phyloP scores from a whole-genome alignment of 2,797 vertebrate species.

The Anguilla pacifica region DNA sequence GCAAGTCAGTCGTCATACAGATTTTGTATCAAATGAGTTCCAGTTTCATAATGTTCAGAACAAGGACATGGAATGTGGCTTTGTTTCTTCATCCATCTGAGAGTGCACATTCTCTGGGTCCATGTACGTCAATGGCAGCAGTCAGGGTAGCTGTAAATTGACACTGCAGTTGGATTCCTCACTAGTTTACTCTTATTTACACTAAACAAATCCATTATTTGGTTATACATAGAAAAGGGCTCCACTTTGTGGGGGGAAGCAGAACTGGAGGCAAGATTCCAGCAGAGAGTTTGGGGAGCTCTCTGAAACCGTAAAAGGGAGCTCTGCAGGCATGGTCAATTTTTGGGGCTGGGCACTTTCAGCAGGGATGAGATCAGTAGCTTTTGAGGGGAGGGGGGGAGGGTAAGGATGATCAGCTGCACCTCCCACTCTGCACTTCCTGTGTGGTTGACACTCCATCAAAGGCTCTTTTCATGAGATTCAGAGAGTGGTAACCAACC shows the following conservation, averaged over 20 bases:
- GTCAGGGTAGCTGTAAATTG: background rate
- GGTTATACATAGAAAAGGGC: background rate
- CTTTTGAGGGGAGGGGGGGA: background rate
- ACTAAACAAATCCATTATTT: background rate
- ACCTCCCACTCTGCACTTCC: conserved; percentile 59
- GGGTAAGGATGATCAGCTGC: conserved; percentile 36
- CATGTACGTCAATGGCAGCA: background rate
- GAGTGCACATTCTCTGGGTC: background rate
- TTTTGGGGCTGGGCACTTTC: background rate
- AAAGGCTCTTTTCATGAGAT: conserved; percentile 61
- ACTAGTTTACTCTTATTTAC: background rate
- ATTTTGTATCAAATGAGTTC: background rate
- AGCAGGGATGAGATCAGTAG: background rate
- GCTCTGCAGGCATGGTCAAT: background rate
- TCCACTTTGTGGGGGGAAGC: background rate
- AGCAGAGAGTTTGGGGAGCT: background rate
- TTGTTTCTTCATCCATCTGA: background rate
- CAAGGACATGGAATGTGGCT: background rate
- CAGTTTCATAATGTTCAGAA: background rate
- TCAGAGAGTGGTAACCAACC: conserved; percentile 17
- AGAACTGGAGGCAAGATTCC: background rate
- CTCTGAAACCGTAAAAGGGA: background rate
- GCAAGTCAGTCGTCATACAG: background rate
- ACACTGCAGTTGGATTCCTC: background rate
- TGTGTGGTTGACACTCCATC: conserved; percentile 56